Evolutionary conservation across 2,797 vertebrate genomes (phyloP).

Genomic region (Muscicapa striata): DNA sequence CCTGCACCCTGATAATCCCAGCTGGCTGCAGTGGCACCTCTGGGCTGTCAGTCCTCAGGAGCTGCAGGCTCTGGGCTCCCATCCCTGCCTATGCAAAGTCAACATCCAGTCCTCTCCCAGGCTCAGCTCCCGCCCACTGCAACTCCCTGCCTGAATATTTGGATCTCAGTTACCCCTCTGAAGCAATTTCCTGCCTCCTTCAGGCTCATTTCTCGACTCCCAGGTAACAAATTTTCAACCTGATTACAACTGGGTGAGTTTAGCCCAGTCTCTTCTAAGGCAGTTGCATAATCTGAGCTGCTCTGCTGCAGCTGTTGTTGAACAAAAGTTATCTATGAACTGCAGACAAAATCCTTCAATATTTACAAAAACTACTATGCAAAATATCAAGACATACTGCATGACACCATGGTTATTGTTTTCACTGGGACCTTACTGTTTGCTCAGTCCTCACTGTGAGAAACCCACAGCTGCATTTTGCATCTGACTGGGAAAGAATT

Average conservation of each 20-base stretch:
- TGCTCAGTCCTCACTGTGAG: slow-evolving; percentile 16
- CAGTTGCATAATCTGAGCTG: neutral
- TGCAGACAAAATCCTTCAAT: slow-evolving; percentile 37
- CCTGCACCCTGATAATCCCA: neutral
- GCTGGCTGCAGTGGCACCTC: slow-evolving; percentile 26
- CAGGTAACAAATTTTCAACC: slow-evolving; percentile 48
- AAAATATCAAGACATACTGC: slow-evolving; percentile 37
- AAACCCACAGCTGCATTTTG: slow-evolving; percentile 27
- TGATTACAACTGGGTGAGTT: slow-evolving; percentile 21
- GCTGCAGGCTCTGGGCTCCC: neutral
- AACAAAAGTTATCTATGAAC: slow-evolving; percentile 50
- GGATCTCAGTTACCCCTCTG: slow-evolving; percentile 15
- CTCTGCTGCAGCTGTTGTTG: slow-evolving; percentile 40
- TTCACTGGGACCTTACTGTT: slow-evolving; percentile 16
- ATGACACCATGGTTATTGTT: neutral
- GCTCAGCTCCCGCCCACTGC: neutral
- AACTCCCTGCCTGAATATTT: neutral
- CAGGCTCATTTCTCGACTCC: slow-evolving; percentile 41
- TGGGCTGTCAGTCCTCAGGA: slow-evolving; percentile 23
- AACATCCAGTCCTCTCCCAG: neutral
- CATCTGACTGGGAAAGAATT: slow-evolving; percentile 33
- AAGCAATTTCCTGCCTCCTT: slow-evolving; percentile 52
- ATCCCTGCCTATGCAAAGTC: neutral
- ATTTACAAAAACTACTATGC: slow-evolving; percentile 49
- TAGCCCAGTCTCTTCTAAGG: neutral